phyloP scores from a whole-genome alignment of 1,140 invertebrate genomes.

The Schlechtendalia chinensis region DNA sequence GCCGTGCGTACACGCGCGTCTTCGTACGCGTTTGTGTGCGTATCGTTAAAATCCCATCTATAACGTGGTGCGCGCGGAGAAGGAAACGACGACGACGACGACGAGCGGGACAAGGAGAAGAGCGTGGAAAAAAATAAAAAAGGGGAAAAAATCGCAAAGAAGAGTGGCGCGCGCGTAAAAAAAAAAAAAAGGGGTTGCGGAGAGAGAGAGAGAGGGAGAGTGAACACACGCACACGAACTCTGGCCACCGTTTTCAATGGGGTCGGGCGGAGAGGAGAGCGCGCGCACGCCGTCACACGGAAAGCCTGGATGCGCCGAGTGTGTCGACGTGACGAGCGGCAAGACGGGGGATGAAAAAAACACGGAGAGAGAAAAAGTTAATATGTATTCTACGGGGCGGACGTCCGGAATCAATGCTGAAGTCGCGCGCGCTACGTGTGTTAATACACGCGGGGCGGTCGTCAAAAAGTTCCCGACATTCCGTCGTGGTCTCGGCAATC shows the following conservation, averaged over 20 bases:
- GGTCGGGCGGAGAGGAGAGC: background rate
- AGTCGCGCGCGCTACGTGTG: background rate
- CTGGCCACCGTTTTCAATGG: conserved; percentile 9
- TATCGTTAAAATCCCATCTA: conserved; percentile 48
- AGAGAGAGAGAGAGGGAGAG: background rate
- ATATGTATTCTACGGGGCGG: conserved; percentile 41
- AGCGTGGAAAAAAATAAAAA: background rate
- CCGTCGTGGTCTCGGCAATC: no score
- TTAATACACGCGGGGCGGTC: no score
- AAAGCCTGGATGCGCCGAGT: no score
- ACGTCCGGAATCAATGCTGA: conserved; percentile 32
- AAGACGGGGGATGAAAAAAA: no score
- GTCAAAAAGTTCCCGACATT: no score
- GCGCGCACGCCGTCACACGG: background rate
- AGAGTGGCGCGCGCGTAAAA: background rate
- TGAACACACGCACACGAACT: background rate
- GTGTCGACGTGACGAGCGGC: background rate
- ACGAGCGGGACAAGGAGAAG: background rate
- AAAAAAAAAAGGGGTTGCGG: conserved; percentile 16
- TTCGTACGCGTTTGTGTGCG: background rate
- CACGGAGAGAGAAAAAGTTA: conserved; percentile 15
- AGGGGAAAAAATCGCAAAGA: conserved; percentile 21
- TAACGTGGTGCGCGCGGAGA: conserved; percentile 19
- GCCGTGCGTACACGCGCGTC: background rate
- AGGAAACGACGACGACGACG: background rate